These are phyloP conservation scores for Cacoxenus indagator DNA, from an alignment of 2,888 invertebrate genomes.

Conservation along the genomic window DNA sequence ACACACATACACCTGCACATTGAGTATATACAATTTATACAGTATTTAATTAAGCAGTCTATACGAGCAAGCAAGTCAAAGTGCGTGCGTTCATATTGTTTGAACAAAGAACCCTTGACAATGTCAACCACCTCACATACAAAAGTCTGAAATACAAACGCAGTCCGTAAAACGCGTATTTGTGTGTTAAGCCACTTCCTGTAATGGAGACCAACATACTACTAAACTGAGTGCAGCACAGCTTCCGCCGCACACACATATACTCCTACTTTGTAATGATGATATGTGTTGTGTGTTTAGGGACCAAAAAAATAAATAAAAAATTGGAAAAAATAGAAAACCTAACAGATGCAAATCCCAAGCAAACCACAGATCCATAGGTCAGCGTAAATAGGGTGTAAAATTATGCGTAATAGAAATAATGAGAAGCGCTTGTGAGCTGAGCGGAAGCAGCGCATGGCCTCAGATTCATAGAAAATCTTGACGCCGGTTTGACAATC, in stretches of 20 bases:
- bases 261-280: conserved; percentile 18
- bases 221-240: conserved; percentile 32
- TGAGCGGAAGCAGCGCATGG: conserved; percentile 11
- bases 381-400: conserved; percentile 54
- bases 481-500: conserved; percentile 41
- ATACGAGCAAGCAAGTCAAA: background rate
- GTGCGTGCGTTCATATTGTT: background rate
- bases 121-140: conserved; percentile 13
- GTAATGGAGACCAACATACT: conserved; percentile 51
- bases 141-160: background rate
- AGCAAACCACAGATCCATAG: conserved; percentile 52
- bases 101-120: conserved; percentile 3
- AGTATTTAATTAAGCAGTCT: conserved; percentile 3
- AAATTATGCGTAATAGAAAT: conserved; percentile 54
- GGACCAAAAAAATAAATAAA: background rate
- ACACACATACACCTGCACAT: background rate
- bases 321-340: background rate
- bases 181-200: conserved; percentile 59
- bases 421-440: conserved; percentile 24
- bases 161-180: background rate
- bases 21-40: too few species aligned
- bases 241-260: conserved; percentile 25
- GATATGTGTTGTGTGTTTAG: background rate
- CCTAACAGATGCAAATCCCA: conserved; percentile 47
- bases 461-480: conserved; percentile 8